Evolutionary conservation across 2,888 invertebrate genomes (phyloP).

Genomic region (Orthosia incerta): DNA sequence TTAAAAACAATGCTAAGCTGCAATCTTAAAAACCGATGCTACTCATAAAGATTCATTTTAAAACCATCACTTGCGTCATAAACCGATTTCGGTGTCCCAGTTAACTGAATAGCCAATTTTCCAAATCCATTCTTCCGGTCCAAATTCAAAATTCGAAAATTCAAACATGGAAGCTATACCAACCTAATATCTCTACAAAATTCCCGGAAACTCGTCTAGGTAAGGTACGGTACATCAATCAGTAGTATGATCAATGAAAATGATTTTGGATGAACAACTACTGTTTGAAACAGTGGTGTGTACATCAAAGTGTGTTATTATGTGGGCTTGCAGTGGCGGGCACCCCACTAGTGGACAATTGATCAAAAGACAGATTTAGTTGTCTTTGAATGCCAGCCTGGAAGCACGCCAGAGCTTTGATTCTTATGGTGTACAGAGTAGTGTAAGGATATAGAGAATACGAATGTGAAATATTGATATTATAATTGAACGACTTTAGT

Average conservation of each 20-base stretch:
- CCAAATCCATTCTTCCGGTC: constrained; percentile 38
- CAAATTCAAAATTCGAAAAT: constrained; percentile 29
- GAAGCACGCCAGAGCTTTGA: constrained; percentile 82
- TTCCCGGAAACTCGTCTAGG: constrained; percentile 54
- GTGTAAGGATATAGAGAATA: constrained; percentile 46
- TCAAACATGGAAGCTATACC: constrained; percentile 27
- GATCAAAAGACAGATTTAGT: constrained; percentile 80
- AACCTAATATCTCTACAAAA: constrained; percentile 16
- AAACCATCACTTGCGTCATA: background rate
- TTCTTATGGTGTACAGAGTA: constrained; percentile 75
- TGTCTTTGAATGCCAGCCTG: constrained; percentile 74
- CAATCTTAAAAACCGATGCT: background rate
- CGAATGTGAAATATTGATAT: no score
- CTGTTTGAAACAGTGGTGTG: constrained; percentile 61
- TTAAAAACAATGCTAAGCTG: background rate
- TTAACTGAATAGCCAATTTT: constrained; percentile 19
- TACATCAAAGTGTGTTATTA: constrained; percentile 68
- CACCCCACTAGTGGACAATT: constrained; percentile 72
- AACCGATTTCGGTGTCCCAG: constrained; percentile 10
- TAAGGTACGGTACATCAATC: constrained; percentile 52
- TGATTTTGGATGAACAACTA: constrained; percentile 63
- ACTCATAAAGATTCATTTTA: background rate
- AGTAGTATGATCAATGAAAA: constrained; percentile 65
- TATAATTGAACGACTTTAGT: no score
- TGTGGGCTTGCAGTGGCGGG: constrained; percentile 53